Evolutionary conservation across 2,888 invertebrate genomes (phyloP), one percentile per base, ranked within the genome.

Genomic region (Amphiduros pacificus): DNA sequence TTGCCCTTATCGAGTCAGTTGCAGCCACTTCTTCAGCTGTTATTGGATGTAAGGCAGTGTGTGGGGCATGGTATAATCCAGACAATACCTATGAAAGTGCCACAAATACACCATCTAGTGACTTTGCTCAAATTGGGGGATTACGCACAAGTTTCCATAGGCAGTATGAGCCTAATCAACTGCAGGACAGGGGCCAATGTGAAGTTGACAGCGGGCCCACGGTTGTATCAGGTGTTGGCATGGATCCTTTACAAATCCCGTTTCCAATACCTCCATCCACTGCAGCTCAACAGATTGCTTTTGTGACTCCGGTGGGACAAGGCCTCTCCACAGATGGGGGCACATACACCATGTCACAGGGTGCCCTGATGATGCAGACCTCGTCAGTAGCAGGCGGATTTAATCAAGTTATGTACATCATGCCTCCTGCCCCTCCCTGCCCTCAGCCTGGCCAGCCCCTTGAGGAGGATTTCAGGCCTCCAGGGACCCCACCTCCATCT

Each of bases 41-140:
- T 29, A 36, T 49, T 60, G 60, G 61, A 44, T 64, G 61, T 26
- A 36, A 29, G 36, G 56, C 28, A 11, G 58, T 58, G 60, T 67
- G 61, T 62, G 66, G 60, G 60, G 63, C 48, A 88, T 87, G 2
- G 89, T 89, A 63, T 90, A 40, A 41, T 17, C 49, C 56, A 2
- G 88, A 48, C 56, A 49, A 50, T 31, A 31, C 58, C 2, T 55
- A 60, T 54, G 54, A 55, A 27, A 44, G 22, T 3, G 55, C 60
- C 20, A 53, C 49, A 32, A 58, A 32, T 5, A 49, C 58, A 6
- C 32, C 50, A 14, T 57, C 57, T 2, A 49, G 49, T 14, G 58
- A 50, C 14, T 50, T 31, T 31, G 27, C 24, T 27, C 48, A 31
- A 3, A 32, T 24, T 48, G 31, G 49, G 17, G 50, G 50, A 36